A percentile compares a stretch with the other conserved stretches of the same genome.
These are phyloP conservation scores for Dolomedes plantarius DNA, from an alignment of 2,888 invertebrate genomes.

Conservation along the genomic window DNA sequence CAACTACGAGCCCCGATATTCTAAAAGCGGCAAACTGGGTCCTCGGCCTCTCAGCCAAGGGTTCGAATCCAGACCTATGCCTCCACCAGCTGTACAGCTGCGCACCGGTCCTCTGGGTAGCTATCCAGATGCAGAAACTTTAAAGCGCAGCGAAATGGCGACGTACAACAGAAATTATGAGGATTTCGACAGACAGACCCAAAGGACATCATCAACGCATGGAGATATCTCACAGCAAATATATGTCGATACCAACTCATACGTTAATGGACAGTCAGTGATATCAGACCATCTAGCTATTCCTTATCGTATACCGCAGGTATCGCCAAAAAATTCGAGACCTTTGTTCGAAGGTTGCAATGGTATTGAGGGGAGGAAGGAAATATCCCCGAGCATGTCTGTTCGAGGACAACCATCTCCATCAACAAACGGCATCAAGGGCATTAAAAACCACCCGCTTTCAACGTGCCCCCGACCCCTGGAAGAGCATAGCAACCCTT, in stretches of 20 bases:
- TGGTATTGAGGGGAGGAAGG: constrained; percentile 21
- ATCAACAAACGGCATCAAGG: background rate
- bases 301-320: constrained; percentile 39
- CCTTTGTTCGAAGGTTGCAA: constrained; percentile 1
- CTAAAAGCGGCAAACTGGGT: constrained; percentile 48
- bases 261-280: constrained; percentile 2
- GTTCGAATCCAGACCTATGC: constrained; percentile 36
- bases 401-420: constrained; percentile 29
- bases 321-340: constrained; percentile 29
- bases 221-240: constrained; percentile 47
- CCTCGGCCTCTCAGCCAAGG: constrained; percentile 31
- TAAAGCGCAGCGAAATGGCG: constrained; percentile 28
- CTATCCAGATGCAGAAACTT: constrained; percentile 51
- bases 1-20: constrained; percentile 51
- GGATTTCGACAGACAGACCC: constrained; percentile 26
- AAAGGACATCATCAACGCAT: constrained; percentile 3
- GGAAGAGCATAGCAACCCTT: background rate
- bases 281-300: constrained; percentile 38
- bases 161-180: background rate
- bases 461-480: background rate
- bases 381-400: background rate
- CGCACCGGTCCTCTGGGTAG: constrained; percentile 56
- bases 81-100: constrained; percentile 46
- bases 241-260: constrained; percentile 48
- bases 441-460: background rate